Evolutionary conservation across 2,888 invertebrate species (phyloP).

Genomic region (Scelioninae gen. 1): DNA sequence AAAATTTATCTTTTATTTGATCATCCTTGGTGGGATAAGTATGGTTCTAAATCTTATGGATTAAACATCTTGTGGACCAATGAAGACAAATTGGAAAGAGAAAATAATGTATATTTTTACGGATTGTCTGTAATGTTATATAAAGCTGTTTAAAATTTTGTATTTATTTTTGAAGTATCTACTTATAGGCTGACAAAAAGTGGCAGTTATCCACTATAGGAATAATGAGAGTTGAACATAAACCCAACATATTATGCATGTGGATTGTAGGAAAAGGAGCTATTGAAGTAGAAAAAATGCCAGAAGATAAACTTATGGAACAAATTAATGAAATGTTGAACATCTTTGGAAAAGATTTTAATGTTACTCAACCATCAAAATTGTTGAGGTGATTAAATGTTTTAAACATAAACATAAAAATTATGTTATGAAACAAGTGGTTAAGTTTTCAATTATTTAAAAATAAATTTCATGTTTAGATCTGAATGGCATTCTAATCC

Average conservation of each 20-base stretch:
- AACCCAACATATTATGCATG: conserved; percentile 87
- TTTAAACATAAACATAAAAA: neutral
- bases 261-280: conserved; percentile 88
- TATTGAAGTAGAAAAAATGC: conserved; percentile 86
- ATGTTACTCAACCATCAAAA: neutral
- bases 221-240: conserved; percentile 87
- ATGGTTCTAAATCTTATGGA: conserved; percentile 10
- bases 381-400: neutral
- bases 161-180: too few species aligned
- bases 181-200: conserved; percentile 79
- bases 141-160: neutral
- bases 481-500: conserved; percentile 89
- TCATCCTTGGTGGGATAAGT: conserved; percentile 87
- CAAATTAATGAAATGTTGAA: conserved; percentile 85
- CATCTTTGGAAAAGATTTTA: conserved; percentile 83
- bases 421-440: too few species aligned
- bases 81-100: conserved; percentile 81
- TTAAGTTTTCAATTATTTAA: too few species aligned
- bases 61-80: conserved; percentile 87
- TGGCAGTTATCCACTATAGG: conserved; percentile 88
- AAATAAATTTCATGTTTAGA: conserved; percentile 82
- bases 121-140: neutral
- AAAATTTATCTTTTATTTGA: conserved; percentile 89
- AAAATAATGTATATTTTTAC: conserved; percentile 70
- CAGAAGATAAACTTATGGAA: conserved; percentile 85